phyloP scores from a whole-genome alignment of 1,140 invertebrate genomes.

The Sitobion miscanthi region DNA sequence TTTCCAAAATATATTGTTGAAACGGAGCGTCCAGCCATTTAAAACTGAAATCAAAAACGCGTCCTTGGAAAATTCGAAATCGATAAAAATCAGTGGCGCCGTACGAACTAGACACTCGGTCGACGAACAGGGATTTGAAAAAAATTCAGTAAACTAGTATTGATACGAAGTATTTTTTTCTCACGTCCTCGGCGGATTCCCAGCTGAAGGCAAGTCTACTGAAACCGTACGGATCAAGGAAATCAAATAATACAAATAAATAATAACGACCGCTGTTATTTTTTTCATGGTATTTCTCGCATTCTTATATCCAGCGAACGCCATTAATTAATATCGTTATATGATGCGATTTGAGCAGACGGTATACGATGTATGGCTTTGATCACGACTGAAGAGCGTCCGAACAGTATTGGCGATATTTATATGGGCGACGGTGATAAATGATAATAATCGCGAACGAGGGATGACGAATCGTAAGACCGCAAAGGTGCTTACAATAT shows the following conservation, averaged over 20 bases:
- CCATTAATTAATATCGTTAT: too few species aligned
- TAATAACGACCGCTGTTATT: background rate
- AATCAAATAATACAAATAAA: too few species aligned
- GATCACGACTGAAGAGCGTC: too few species aligned
- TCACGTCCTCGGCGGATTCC: background rate
- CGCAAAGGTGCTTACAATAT: too few species aligned
- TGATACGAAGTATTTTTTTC: background rate
- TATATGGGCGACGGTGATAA: too few species aligned
- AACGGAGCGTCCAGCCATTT: background rate
- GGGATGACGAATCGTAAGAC: too few species aligned
- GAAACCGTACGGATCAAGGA: background rate
- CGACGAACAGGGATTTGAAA: background rate
- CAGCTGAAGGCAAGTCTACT: background rate
- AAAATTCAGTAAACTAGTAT: background rate
- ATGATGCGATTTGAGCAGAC: too few species aligned
- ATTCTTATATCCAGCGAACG: too few species aligned
- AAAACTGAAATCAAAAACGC: background rate
- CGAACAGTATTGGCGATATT: too few species aligned
- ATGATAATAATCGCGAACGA: too few species aligned
- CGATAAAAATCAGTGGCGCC: slow-evolving; percentile 40
- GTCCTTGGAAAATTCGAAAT: slow-evolving; percentile 11
- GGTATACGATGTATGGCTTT: too few species aligned
- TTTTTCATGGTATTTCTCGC: background rate
- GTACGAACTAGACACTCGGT: background rate
- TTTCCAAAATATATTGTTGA: background rate